Base-by-base conservation (phyloP, 2,113 vertebrate species). In the Aptenodytes patagonicus region DNA sequence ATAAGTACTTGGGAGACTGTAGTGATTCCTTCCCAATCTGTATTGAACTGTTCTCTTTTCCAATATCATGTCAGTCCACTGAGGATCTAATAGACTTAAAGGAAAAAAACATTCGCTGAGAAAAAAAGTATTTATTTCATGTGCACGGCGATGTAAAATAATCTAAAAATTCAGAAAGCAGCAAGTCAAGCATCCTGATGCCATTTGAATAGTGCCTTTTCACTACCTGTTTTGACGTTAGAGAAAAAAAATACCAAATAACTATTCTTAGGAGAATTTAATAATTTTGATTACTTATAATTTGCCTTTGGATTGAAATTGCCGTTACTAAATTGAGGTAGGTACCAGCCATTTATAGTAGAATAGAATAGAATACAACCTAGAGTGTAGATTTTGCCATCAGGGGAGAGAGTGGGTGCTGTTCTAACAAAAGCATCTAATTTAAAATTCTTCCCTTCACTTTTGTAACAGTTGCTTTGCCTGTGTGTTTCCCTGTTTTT, bases 371-470 rank as follows among this genome's bases (percentile, higher is more conserved):
- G 24, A 83, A 29, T 38, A 77, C n/a, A 87, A 44, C 51, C 13
- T 17, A 25, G 26, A 71, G 26, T 21, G 4, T 31, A 54, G 65
- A 57, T 52, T 79, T 86, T 72, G 70, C 76, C 47, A n/a, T 75
- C 38, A 36, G 10, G 46, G 44, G 69, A 95, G 94, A 95, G 89
- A 95, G 77, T 68, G 94, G 86, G 78, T 97, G 93, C 78, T 73
- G 38, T 47, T 95, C 85, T 98, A 97, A 96, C 79, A 25, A 66
- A 92, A 95, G 7, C 55, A 90, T 87, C 10, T 24, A 22, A 86
- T 44, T 93, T 71, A 36, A 92, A 95, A 86, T 65, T 60, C 78
- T 91, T 76, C 89, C 68, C 66, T 95, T 96, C 47, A 40, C 40
- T 80, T 95, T 62, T 69, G 17, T 90, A 89, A 85, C 76, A 40